Evolutionary conservation across 2,113 vertebrate genomes (phyloP).

Genomic region (Cyphomyrus plagiostoma): DNA sequence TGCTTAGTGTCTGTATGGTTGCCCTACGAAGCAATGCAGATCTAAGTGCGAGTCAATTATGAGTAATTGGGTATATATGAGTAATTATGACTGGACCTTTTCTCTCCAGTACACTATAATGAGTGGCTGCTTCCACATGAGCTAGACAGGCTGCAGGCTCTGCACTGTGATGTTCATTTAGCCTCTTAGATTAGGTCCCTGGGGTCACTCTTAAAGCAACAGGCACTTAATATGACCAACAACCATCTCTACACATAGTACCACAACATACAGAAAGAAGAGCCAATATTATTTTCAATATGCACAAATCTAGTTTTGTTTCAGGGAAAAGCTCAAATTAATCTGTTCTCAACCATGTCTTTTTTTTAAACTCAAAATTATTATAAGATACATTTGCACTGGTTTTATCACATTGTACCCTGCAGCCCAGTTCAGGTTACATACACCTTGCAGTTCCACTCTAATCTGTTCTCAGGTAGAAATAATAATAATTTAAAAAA

Average conservation of each 20-base stretch:
- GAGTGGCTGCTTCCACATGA: neutral
- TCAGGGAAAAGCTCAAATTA: neutral
- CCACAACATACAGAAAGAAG: neutral
- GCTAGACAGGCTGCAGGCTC: neutral
- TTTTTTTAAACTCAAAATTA: neutral
- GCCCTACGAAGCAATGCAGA: neutral
- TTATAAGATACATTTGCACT: neutral
- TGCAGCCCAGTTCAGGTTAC: neutral
- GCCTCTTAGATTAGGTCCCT: neutral
- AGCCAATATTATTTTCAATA: neutral
- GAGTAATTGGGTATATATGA: neutral
- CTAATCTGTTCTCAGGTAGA: neutral
- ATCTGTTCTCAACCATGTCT: neutral
- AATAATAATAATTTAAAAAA: neutral
- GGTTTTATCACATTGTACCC: neutral
- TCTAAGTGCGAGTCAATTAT: slow-evolving; percentile 14
- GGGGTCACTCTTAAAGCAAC: neutral
- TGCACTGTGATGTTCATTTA: neutral
- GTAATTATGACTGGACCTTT: slow-evolving; percentile 11
- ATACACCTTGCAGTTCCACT: neutral
- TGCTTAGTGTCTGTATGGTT: neutral
- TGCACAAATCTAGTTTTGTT: neutral
- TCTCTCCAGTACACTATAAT: slow-evolving; percentile 5
- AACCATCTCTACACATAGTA: neutral
- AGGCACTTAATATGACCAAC: neutral